phyloP scores from a whole-genome alignment of 2,113 vertebrate species.

The Rhinopomastus cyanomelas region DNA sequence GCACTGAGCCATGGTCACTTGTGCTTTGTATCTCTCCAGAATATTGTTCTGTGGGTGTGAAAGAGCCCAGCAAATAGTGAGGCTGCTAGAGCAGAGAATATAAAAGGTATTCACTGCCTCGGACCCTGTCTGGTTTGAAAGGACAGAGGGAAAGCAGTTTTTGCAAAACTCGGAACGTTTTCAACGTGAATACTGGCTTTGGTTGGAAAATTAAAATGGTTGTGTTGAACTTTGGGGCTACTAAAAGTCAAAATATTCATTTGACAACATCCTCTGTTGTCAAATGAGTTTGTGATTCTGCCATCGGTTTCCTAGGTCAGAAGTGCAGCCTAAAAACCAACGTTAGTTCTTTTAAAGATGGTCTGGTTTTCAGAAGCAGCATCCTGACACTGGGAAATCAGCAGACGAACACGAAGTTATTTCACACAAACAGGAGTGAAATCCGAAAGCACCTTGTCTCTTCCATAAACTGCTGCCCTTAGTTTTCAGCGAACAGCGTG shows the following conservation, averaged over 20 bases:
- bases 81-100: neutral
- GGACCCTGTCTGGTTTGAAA: neutral
- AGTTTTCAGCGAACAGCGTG: neutral
- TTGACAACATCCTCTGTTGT: neutral
- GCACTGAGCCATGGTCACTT: rapidly evolving
- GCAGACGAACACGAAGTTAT: neutral
- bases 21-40: neutral
- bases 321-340: neutral
- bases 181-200: neutral
- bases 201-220: neutral
- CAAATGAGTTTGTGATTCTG: neutral
- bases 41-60: too few relatives aligned
- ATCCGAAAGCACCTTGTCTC: rapidly evolving
- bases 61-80: rapidly evolving
- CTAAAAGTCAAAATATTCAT: neutral
- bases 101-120: neutral
- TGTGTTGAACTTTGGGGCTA: neutral
- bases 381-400: neutral
- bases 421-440: neutral
- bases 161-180: neutral
- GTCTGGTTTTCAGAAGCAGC: neutral
- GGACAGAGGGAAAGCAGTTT: neutral
- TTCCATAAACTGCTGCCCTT: neutral
- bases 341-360: neutral
- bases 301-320: neutral